Conservation (phyloP, 2,888 invertebrate species). For the Rosalia funebris region DNA sequence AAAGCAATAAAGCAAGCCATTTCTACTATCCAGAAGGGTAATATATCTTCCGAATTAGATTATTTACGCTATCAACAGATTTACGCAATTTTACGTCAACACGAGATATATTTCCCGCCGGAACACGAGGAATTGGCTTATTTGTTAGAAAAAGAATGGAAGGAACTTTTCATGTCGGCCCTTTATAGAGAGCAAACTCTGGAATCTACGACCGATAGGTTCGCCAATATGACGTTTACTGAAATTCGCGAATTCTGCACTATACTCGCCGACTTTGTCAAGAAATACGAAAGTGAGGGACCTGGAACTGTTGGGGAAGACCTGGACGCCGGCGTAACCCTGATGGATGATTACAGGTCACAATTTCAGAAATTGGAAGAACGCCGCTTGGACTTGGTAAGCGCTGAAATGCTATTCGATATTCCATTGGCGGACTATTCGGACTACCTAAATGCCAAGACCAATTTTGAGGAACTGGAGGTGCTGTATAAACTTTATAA, state of each 20-base stretch:
- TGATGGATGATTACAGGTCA: conserved; percentile 77
- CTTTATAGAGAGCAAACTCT: conserved; percentile 76
- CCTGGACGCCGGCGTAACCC: conserved; percentile 75
- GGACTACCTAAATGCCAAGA: conserved; percentile 72
- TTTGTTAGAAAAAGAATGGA: conserved; percentile 76
- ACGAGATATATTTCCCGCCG: conserved; percentile 70
- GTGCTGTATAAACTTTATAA: conserved; percentile 81
- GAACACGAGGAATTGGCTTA: conserved; percentile 70
- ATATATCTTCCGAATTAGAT: conserved; percentile 80
- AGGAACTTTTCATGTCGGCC: conserved; percentile 73
- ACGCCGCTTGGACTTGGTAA: conserved; percentile 71
- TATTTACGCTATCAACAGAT: conserved; percentile 81
- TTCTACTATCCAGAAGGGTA: conserved; percentile 76
- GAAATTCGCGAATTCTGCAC: conserved; percentile 78
- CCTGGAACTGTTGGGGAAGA: conserved; percentile 84
- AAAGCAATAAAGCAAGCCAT: conserved; percentile 88
- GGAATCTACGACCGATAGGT: conserved; percentile 86
- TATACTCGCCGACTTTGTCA: conserved; percentile 74
- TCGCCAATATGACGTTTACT: conserved; percentile 80
- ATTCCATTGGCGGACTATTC: conserved; percentile 87
- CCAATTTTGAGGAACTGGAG: conserved; percentile 75
- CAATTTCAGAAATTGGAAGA: conserved; percentile 75
- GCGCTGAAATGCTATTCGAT: conserved; percentile 88
- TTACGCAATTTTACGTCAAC: conserved; percentile 78
- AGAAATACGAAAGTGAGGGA: conserved; percentile 78